Percentiles rank a stretch among this genome's conserved stretches.
Evolutionary conservation across 1,140 invertebrate genomes (phyloP).

Genomic region (Drosophila ohnishii): DNA sequence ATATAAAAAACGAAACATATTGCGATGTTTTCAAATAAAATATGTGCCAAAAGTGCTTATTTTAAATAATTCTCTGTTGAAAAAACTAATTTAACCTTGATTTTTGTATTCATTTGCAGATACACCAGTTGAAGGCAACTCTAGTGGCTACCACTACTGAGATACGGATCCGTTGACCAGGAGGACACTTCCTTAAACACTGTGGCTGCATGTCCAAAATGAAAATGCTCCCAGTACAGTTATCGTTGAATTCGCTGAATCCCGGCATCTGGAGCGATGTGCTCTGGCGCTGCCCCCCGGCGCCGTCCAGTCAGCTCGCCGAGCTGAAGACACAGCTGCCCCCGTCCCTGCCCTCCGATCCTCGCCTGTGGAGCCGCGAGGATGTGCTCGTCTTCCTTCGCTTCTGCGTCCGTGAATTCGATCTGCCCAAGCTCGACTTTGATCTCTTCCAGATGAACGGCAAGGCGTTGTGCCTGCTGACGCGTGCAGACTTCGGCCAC

Average conservation of each 20-base stretch:
- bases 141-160: constrained; percentile 52
- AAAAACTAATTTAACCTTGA: background rate
- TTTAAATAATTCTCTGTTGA: background rate
- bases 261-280: constrained; percentile 88
- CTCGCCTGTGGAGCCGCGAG: constrained; percentile 94
- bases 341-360: constrained; percentile 91
- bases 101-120: constrained; percentile 6
- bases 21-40: background rate
- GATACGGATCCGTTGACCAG: constrained; percentile 9
- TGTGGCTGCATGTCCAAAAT: constrained; percentile 83
- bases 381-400: constrained; percentile 94
- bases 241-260: constrained; percentile 85
- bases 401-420: constrained; percentile 96
- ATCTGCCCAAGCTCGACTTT: constrained; percentile 94
- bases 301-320: constrained; percentile 88
- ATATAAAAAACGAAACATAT: too few relatives aligned
- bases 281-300: constrained; percentile 91
- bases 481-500: constrained; percentile 94
- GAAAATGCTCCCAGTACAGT: constrained; percentile 87
- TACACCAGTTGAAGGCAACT: constrained; percentile 12
- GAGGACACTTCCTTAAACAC: constrained; percentile 45
- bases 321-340: constrained; percentile 94
- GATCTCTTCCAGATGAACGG: constrained; percentile 99
- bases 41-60: background rate
- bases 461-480: constrained; percentile 95